Conservation (phyloP, 37 sponge, comb jelly and placozoan genomes). For the Eunapius fragilis region DNA sequence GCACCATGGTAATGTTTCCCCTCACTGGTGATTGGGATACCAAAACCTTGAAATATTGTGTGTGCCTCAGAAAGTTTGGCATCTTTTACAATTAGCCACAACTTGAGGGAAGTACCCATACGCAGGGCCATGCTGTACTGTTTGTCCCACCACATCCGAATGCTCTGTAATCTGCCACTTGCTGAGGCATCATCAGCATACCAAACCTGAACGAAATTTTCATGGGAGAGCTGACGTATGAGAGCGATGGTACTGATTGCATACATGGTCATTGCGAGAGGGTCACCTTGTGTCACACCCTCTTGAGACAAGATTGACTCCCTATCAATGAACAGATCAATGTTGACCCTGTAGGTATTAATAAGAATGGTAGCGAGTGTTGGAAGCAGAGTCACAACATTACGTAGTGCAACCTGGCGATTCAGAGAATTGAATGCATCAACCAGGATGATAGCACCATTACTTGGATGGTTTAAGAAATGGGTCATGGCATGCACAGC, state of each 20-base stretch:
- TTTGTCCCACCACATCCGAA: slow-evolving; percentile 27
- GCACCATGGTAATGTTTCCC: slow-evolving; percentile 42
- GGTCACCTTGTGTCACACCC: slow-evolving; percentile 50
- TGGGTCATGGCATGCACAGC: slow-evolving; percentile 43
- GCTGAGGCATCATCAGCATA: slow-evolving; percentile 58
- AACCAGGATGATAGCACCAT: slow-evolving; percentile 24
- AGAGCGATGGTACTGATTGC: slow-evolving; percentile 18
- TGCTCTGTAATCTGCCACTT: neutral
- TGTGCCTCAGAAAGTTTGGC: slow-evolving; percentile 13
- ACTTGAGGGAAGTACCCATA: slow-evolving; percentile 42
- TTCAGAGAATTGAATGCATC: slow-evolving; percentile 51
- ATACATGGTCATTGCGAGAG: slow-evolving; percentile 48
- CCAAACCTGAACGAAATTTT: slow-evolving; percentile 18
- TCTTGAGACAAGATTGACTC: slow-evolving; percentile 30
- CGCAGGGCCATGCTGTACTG: slow-evolving; percentile 9
- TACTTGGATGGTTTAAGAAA: slow-evolving; percentile 3
- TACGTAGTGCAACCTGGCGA: slow-evolving; percentile 27
- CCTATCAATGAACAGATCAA: slow-evolving; percentile 38
- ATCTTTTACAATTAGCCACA: slow-evolving; percentile 51
- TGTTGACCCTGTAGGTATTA: slow-evolving; percentile 22
- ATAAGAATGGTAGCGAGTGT: slow-evolving; percentile 16
- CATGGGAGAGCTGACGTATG: neutral
- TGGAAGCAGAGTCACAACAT: slow-evolving; percentile 24
- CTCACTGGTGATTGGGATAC: slow-evolving; percentile 27
- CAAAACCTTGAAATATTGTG: slow-evolving; percentile 24